phyloP scores from a whole-genome alignment of 1,140 invertebrate species.

The Dinoponera quadriceps region DNA sequence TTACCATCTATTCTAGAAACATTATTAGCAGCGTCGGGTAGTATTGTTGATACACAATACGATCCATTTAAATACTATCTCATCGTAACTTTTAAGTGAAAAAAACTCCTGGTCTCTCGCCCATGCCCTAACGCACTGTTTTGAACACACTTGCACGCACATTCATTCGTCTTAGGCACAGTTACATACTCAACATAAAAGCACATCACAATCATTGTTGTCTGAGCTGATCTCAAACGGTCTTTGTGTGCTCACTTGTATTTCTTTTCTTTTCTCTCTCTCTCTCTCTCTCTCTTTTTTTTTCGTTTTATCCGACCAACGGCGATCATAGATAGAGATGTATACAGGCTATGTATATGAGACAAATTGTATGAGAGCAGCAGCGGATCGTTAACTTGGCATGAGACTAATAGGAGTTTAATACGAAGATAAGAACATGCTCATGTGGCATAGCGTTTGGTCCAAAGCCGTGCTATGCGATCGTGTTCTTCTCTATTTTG shows the following conservation, averaged over 20 bases:
- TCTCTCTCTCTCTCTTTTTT: no score
- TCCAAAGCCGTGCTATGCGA: slow-evolving; percentile 98
- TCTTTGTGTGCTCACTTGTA: slow-evolving; percentile 63
- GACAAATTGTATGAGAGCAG: slow-evolving; percentile 70
- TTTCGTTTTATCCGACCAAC: slow-evolving; percentile 61
- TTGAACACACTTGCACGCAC: slow-evolving; percentile 67
- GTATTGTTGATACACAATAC: slow-evolving; percentile 66
- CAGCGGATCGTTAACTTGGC: slow-evolving; percentile 76
- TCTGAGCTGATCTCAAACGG: slow-evolving; percentile 70
- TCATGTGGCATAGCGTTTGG: slow-evolving; percentile 98
- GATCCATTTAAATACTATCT: slow-evolving; percentile 79
- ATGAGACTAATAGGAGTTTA: slow-evolving; percentile 80
- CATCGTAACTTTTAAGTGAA: slow-evolving; percentile 61
- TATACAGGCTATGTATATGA: slow-evolving; percentile 50
- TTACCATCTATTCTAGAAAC: slow-evolving; percentile 74
- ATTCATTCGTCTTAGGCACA: slow-evolving; percentile 80
- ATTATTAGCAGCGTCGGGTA: slow-evolving; percentile 64
- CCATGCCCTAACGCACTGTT: slow-evolving; percentile 68
- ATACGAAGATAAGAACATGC: slow-evolving; percentile 67
- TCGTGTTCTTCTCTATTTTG: slow-evolving; percentile 99
- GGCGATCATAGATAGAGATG: slow-evolving; percentile 65
- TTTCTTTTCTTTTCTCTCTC: no score
- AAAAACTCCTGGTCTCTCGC: slow-evolving; percentile 68
- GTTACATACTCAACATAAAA: slow-evolving; percentile 77
- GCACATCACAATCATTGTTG: slow-evolving; percentile 74